Conservation (phyloP, 2,113 vertebrate genomes). For the Upupa epops region DNA sequence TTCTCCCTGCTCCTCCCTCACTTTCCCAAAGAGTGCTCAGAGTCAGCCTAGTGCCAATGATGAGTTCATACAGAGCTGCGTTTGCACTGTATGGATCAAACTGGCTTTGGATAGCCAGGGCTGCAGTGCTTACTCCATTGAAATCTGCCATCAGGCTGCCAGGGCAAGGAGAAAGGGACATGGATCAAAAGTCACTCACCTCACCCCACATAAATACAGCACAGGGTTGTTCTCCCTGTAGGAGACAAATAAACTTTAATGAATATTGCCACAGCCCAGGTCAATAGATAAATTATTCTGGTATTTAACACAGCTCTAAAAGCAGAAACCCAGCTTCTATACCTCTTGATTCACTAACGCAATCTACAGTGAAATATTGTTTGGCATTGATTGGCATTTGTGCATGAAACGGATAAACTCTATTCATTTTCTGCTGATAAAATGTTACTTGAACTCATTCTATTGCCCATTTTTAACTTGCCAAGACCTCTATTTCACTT, state of each 20-base stretch:
- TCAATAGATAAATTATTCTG: constrained; percentile 31
- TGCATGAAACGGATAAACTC: constrained; percentile 46
- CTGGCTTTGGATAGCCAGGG: neutral
- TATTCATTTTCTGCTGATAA: constrained; percentile 68
- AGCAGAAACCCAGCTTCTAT: constrained; percentile 23
- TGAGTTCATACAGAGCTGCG: neutral
- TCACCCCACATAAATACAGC: constrained; percentile 32
- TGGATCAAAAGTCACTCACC: constrained; percentile 12
- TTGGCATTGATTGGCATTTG: constrained; percentile 15
- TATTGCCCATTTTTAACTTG: constrained; percentile 53
- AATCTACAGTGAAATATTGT: constrained; percentile 33
- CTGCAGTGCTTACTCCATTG: neutral
- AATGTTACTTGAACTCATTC: constrained; percentile 65
- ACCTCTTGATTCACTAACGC: neutral
- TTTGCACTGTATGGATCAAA: neutral
- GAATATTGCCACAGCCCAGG: constrained; percentile 4
- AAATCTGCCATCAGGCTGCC: constrained; percentile 22
- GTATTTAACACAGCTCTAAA: constrained; percentile 46
- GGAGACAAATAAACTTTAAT: constrained; percentile 32
- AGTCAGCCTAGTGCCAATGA: neutral
- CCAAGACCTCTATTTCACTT: constrained; percentile 36
- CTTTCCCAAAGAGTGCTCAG: neutral
- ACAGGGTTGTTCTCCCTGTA: neutral
- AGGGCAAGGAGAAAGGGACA: neutral
- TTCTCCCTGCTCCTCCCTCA: neutral